Evolutionary conservation across 2,888 invertebrate genomes (phyloP), one percentile per base, ranked within the genome.

Genomic region (Drosophila paranaensis): DNA sequence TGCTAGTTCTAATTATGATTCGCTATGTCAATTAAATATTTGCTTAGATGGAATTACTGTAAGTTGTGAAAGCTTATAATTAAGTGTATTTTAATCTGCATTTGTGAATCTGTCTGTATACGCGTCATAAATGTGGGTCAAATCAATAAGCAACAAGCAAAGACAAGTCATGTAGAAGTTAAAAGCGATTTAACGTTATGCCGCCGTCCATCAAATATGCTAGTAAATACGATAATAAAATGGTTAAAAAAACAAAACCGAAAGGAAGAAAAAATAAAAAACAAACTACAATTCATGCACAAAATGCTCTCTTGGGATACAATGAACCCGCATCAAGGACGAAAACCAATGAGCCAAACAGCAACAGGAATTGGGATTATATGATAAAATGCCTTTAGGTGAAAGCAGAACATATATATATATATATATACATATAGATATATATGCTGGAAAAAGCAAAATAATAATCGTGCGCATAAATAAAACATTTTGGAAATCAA

Each of bases 401-500:
- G 77, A 79, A 82, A 79, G 84, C 79, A 66, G 33, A 13, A 25
- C 20, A 50, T 25, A 16, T 10, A 40, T n/a, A 11, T 27, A 27
- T 27, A 9, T 37, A 39, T 25, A 14, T 37, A 25, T 33, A 33
- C 3, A 3, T 27, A 6, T 27, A 27, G 4, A 27, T 27, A 1
- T 27, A 6, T 51, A 37, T 57, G 50, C 56, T 46, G 27, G 51
- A 51, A 43, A 78, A 71, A 81, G 79, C 83, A 73, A 83, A 83
- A 83, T 86, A 85, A 85, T 85, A 85, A 85, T 85, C 85, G 81
- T 81, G 63, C 77, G 77, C 88, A 85, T 85, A 85, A 85, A 85
- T 85, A 85, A 85, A 85, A 85, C 88, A 85, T 87, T 87, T 81
- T 75, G 63, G 27, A 87, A 85, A 87, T 87, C 85, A 85, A 87